Conservation (phyloP, 2,113 vertebrate genomes). For the Muntiacus muntjak region DNA sequence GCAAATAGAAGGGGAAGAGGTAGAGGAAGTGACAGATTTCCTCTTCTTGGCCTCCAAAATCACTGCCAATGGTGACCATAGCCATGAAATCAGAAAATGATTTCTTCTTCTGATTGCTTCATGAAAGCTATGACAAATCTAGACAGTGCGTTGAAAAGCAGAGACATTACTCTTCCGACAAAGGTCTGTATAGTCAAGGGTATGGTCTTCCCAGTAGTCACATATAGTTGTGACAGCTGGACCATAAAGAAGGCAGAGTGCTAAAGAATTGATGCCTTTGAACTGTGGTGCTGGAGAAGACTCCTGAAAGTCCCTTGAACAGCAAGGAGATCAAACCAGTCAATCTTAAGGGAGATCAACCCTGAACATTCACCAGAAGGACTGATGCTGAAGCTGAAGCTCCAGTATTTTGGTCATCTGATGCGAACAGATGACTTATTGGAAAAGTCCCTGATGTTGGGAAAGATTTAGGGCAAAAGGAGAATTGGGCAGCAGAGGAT, state of each 20-base stretch:
- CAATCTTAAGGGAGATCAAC: not conserved
- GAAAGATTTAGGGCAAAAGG: not conserved
- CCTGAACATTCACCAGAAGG: not conserved
- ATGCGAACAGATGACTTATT: not conserved
- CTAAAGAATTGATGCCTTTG: not conserved
- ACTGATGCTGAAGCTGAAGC: not conserved
- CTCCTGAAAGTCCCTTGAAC: not conserved
- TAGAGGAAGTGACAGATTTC: not conserved
- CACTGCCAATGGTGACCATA: not conserved
- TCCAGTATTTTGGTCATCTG: not conserved
- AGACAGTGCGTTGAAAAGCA: not conserved
- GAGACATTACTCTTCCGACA: not conserved
- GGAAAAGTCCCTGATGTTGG: not conserved
- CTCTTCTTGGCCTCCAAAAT: not conserved
- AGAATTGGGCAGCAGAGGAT: not conserved
- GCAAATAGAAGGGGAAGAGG: not conserved
- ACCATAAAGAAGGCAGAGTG: not conserved
- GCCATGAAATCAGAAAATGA: not conserved
- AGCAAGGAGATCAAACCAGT: not conserved
- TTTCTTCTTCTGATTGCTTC: not conserved
- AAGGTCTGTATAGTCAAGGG: not conserved
- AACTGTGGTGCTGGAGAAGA: not conserved
- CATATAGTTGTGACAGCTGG: not conserved
- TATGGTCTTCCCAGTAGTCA: not conserved
- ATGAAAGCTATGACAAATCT: not conserved